These are phyloP conservation scores for Notarius lentiginosus DNA, from an alignment of 2,113 vertebrate species.

Conservation along the genomic window DNA sequence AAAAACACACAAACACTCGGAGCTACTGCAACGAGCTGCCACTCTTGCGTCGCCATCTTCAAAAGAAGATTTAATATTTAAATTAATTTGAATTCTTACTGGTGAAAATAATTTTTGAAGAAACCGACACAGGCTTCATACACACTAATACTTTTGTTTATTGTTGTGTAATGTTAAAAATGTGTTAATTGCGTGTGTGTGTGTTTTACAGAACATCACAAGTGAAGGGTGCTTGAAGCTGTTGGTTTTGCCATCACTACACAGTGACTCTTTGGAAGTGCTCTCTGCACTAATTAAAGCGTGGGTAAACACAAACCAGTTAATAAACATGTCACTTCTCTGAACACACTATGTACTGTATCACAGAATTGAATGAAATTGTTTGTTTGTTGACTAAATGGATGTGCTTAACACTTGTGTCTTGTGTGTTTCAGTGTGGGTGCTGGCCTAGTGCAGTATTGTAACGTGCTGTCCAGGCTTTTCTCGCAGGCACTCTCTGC, in stretches of 20 bases:
- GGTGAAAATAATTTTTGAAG: background rate
- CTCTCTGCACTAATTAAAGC: conserved; percentile 78
- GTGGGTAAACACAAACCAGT: conserved; percentile 70
- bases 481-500: conserved; percentile 81
- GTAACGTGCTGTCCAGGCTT: conserved; percentile 75
- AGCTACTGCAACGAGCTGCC: too few relatives aligned
- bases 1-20: too few relatives aligned
- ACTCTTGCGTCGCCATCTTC: too few relatives aligned
- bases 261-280: conserved; percentile 78
- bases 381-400: background rate
- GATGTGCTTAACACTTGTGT: background rate
- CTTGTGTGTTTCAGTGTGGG: conserved; percentile 66
- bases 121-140: too few relatives aligned
- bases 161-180: background rate
- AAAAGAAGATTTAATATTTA: background rate
- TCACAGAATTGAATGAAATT: background rate
- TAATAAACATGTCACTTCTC: background rate
- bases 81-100: background rate
- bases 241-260: conserved; percentile 80
- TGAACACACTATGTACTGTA: background rate
- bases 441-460: conserved; percentile 78
- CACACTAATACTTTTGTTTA: background rate
- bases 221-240: conserved; percentile 81
- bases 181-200: background rate
- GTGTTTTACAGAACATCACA: conserved; percentile 72